Conservation (phyloP, 2,797 vertebrate genomes). For the Brachyalestes nurse region DNA sequence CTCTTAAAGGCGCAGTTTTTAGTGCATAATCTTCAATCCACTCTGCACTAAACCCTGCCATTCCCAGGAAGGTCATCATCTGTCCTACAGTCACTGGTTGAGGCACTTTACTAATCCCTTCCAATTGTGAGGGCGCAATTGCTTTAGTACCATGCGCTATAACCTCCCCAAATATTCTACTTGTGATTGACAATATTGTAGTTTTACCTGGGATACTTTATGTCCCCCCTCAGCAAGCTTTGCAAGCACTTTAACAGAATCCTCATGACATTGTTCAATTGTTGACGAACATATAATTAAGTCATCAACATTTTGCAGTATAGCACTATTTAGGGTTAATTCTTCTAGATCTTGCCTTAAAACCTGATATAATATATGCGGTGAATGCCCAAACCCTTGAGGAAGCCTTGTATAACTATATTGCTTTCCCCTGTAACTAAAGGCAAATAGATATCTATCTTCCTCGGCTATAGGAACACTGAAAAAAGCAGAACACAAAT, state of each 20-base stretch:
- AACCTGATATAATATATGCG: not conserved
- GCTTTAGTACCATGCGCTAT: not conserved
- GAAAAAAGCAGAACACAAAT: not conserved
- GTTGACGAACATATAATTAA: not conserved
- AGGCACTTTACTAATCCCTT: not conserved
- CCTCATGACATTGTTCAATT: too few relatives aligned
- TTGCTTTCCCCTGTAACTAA: not conserved
- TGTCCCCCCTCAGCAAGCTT: too few relatives aligned
- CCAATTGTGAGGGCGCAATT: not conserved
- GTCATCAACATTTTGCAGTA: too few relatives aligned
- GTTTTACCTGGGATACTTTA: too few relatives aligned
- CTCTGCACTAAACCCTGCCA: conserved; percentile 27
- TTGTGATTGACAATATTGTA: too few relatives aligned
- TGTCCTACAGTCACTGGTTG: conserved; percentile 12
- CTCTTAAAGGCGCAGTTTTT: not conserved
- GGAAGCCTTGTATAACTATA: not conserved
- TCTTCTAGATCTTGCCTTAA: not conserved
- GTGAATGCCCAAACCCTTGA: too few relatives aligned
- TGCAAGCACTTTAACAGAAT: too few relatives aligned
- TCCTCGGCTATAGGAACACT: not conserved
- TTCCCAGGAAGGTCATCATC: conserved; percentile 31
- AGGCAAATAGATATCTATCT: not conserved
- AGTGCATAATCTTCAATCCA: conserved; percentile 13
- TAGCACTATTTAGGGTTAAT: not conserved
- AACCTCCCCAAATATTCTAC: not conserved